phyloP scores from a whole-genome alignment of 2,888 invertebrate species.

The Liposcelis brunnea region DNA sequence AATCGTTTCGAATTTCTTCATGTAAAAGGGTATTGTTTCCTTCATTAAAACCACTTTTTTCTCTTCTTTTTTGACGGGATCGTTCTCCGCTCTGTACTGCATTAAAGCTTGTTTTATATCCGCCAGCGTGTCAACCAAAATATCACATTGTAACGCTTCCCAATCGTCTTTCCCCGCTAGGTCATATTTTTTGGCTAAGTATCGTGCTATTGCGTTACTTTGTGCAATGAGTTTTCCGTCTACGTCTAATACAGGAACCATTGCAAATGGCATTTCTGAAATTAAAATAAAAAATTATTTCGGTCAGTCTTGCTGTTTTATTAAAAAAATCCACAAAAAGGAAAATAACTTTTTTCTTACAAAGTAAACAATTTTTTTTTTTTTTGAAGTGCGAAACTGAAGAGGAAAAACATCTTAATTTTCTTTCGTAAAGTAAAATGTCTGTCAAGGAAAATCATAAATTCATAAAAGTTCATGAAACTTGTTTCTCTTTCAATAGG shows the following conservation, averaged over 20 bases:
- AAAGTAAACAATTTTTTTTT: too few relatives aligned
- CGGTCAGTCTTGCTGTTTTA: background rate
- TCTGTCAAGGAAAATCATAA: too few relatives aligned
- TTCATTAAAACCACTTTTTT: constrained; percentile 33
- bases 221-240: constrained; percentile 37
- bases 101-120: constrained; percentile 34
- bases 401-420: too few relatives aligned
- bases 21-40: constrained; percentile 36
- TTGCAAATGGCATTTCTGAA: constrained; percentile 36
- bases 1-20: constrained; percentile 36
- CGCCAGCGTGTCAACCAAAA: constrained; percentile 34
- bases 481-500: too few relatives aligned
- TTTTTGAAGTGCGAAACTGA: too few relatives aligned
- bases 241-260: constrained; percentile 38
- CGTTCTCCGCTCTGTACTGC: constrained; percentile 33
- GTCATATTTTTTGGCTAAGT: constrained; percentile 33
- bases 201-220: constrained; percentile 37
- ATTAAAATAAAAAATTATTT: constrained; percentile 15
- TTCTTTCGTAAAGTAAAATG: too few relatives aligned
- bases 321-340: too few relatives aligned
- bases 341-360: too few relatives aligned
- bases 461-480: too few relatives aligned
- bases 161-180: constrained; percentile 35
- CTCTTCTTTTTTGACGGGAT: constrained; percentile 35
- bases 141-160: constrained; percentile 37